These are phyloP conservation scores for Megaceryle torquata DNA, from an alignment of 2,113 vertebrate genomes.

Conservation along the genomic window DNA sequence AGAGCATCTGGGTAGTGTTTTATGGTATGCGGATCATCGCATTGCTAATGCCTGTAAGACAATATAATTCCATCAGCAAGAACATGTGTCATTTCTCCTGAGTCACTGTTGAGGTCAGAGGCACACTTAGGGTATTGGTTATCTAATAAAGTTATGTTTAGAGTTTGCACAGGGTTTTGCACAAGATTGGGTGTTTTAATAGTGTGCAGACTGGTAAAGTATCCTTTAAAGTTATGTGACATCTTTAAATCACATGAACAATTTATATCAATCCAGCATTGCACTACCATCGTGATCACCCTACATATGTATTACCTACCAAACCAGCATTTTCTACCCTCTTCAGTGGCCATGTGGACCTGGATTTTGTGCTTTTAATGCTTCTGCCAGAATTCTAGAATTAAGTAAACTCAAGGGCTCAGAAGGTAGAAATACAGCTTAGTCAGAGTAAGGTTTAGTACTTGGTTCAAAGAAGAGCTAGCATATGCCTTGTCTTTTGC, in stretches of 20 bases:
- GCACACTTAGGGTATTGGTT: neutral
- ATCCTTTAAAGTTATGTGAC: neutral
- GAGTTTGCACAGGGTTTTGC: neutral
- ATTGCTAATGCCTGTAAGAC: conserved; percentile 48
- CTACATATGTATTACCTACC: neutral
- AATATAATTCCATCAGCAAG: conserved; percentile 34
- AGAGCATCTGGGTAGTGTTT: conserved; percentile 18
- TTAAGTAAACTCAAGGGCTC: neutral
- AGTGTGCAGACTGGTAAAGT: neutral
- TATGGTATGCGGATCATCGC: conserved; percentile 31
- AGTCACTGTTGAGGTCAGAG: conserved; percentile 30
- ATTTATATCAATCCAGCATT: neutral
- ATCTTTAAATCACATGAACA: neutral
- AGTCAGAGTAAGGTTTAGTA: neutral
- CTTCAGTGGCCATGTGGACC: neutral
- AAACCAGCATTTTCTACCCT: neutral
- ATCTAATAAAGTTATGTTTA: neutral
- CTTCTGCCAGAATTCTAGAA: fast-evolving
- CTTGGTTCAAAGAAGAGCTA: neutral
- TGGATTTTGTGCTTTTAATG: neutral
- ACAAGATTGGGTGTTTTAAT: neutral
- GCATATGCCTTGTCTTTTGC: neutral
- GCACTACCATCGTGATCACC: neutral
- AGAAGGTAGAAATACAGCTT: neutral
- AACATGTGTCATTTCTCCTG: conserved; percentile 22